Conservation (phyloP, 1,140 invertebrate genomes). For the Heliconius nattereri region DNA sequence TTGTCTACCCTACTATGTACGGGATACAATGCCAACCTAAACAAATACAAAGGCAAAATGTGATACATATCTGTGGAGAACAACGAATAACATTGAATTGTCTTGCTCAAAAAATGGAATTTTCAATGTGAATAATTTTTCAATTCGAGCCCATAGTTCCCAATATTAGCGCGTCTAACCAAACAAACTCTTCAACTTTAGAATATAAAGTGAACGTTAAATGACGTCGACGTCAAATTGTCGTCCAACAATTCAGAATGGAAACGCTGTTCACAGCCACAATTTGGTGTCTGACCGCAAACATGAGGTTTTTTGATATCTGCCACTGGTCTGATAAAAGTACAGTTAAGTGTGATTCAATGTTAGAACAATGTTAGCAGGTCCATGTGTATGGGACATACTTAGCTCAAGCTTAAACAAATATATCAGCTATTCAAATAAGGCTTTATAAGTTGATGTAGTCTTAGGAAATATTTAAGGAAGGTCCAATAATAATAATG, state of each 20-base stretch:
- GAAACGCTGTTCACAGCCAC: slow-evolving; percentile 39
- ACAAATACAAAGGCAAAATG: too few relatives aligned
- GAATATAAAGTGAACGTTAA: neutral
- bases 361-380: slow-evolving; percentile 35
- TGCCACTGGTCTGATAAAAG: slow-evolving; percentile 37
- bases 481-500: too few relatives aligned
- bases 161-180: too few relatives aligned
- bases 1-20: too few relatives aligned
- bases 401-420: neutral
- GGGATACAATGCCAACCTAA: too few relatives aligned
- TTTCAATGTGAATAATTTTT: too few relatives aligned
- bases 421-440: neutral
- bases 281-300: slow-evolving; percentile 47
- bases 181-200: too few relatives aligned
- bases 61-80: too few relatives aligned
- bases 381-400: slow-evolving; percentile 2
- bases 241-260: slow-evolving; percentile 10
- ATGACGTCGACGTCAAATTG: neutral
- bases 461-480: neutral
- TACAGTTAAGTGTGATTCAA: slow-evolving; percentile 49
- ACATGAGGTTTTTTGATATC: slow-evolving; percentile 46
- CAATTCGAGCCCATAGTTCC: too few relatives aligned
- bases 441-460: neutral
- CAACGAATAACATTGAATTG: too few relatives aligned
- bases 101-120: too few relatives aligned